Conservation (phyloP, 2,888 invertebrate genomes). For the Caenorhabditis uteleia region DNA sequence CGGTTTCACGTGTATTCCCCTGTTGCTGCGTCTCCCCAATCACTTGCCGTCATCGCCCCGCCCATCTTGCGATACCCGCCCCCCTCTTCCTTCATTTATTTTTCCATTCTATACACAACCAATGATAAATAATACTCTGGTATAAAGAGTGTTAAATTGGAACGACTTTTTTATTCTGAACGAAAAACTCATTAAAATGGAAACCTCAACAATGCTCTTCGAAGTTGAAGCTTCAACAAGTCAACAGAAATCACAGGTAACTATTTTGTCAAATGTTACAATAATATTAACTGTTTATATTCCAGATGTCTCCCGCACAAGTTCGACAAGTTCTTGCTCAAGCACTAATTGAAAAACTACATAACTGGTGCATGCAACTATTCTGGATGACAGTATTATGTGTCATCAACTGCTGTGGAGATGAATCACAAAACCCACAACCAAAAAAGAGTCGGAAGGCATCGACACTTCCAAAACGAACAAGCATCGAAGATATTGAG, state of each 20-base stretch:
- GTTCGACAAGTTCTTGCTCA: slow-evolving; percentile 33
- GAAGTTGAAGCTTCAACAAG: slow-evolving; percentile 6
- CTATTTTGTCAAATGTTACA: not conserved
- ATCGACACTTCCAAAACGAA: slow-evolving; percentile 5
- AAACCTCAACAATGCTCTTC: slow-evolving; percentile 3
- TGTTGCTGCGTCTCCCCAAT: too few species aligned
- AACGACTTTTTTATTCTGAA: too few species aligned
- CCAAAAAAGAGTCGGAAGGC: not conserved
- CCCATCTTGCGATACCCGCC: too few species aligned
- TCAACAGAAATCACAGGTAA: not conserved
- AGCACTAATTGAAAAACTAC: slow-evolving; percentile 25
- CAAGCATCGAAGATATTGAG: slow-evolving; percentile 46
- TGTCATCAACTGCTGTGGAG: slow-evolving; percentile 61
- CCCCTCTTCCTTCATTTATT: too few species aligned
- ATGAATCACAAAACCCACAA: slow-evolving; percentile 23
- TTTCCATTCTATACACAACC: too few species aligned
- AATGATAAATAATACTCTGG: too few species aligned
- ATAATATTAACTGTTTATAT: not conserved
- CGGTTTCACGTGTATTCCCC: too few species aligned
- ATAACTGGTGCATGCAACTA: slow-evolving; percentile 62
- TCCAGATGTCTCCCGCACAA: slow-evolving; percentile 25
- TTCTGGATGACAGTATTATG: slow-evolving; percentile 66
- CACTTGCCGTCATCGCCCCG: too few species aligned
- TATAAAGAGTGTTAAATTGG: too few species aligned
- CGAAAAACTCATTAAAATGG: too few species aligned